phyloP scores from a whole-genome alignment of 1,140 invertebrate genomes.

The Chelonus insularis region DNA sequence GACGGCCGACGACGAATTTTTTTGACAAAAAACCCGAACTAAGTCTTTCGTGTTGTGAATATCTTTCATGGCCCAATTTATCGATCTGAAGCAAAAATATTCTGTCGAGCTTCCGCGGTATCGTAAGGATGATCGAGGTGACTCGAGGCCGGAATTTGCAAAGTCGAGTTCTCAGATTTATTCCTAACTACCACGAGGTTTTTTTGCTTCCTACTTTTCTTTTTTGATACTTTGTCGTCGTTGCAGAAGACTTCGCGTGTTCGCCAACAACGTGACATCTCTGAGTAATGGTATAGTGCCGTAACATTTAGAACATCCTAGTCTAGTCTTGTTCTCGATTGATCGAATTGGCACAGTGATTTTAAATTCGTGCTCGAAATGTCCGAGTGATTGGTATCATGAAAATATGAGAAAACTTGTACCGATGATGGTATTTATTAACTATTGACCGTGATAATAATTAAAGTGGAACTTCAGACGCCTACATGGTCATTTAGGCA shows the following conservation, averaged over 20 bases:
- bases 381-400: no score
- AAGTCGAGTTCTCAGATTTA: conserved; percentile 11
- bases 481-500: conserved; percentile 41
- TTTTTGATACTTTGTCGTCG: not conserved
- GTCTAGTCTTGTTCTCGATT: no score
- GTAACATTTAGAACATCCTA: not conserved
- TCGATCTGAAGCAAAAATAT: conserved; percentile 17
- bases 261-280: not conserved
- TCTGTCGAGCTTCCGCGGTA: conserved; percentile 9
- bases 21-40: not conserved
- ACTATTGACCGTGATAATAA: conserved; percentile 42
- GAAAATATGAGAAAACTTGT: not conserved
- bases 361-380: no score
- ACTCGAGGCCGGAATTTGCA: conserved; percentile 12
- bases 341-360: not conserved
- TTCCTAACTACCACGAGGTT: conserved; percentile 18
- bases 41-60: conserved; percentile 10
- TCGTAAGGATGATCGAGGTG: conserved; percentile 14
- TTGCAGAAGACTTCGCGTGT: not conserved
- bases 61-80: conserved; percentile 1
- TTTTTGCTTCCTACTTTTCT: not conserved
- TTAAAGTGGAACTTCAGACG: conserved; percentile 45
- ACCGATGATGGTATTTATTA: conserved; percentile 30
- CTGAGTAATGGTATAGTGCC: conserved; percentile 13
- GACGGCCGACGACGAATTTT: conserved; percentile 1